Evolutionary conservation across 2,113 vertebrate species (phyloP).

Genomic region (Rhipidura dahli): DNA sequence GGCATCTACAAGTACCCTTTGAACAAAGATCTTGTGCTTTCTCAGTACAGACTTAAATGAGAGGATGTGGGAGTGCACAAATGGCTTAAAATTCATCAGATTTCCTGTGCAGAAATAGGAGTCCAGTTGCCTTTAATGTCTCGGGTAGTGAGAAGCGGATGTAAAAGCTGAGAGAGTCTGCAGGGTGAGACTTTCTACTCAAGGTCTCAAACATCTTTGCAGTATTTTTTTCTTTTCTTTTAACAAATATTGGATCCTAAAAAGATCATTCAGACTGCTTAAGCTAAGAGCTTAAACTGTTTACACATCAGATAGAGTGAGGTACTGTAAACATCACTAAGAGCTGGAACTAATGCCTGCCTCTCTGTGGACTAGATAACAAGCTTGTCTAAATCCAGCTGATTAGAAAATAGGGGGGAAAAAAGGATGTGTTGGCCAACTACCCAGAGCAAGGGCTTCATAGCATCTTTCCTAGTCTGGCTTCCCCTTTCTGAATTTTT

Average conservation of each 20-base stretch:
- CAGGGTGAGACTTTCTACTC: neutral
- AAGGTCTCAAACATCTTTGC: neutral
- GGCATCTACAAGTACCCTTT: neutral
- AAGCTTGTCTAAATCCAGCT: neutral
- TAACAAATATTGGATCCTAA: neutral
- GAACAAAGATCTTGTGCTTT: neutral
- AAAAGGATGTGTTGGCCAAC: neutral
- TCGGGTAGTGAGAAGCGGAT: neutral
- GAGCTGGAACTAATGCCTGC: neutral
- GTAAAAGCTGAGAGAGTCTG: neutral
- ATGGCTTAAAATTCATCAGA: neutral
- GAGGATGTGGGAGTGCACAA: conserved; percentile 29
- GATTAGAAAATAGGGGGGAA: neutral
- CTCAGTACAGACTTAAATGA: neutral
- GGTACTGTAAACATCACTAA: neutral
- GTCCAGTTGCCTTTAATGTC: neutral
- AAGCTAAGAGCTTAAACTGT: neutral
- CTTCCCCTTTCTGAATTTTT: neutral
- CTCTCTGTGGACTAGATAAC: neutral
- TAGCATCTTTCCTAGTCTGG: neutral
- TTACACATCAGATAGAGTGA: neutral
- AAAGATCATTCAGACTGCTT: neutral
- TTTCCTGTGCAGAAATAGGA: conserved; percentile 15
- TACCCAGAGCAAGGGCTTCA: neutral
- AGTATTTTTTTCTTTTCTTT: neutral